Evolutionary conservation across 2,113 vertebrate genomes (phyloP), one percentile per base, ranked within the genome.

Genomic region (Saimiri boliviensis): DNA sequence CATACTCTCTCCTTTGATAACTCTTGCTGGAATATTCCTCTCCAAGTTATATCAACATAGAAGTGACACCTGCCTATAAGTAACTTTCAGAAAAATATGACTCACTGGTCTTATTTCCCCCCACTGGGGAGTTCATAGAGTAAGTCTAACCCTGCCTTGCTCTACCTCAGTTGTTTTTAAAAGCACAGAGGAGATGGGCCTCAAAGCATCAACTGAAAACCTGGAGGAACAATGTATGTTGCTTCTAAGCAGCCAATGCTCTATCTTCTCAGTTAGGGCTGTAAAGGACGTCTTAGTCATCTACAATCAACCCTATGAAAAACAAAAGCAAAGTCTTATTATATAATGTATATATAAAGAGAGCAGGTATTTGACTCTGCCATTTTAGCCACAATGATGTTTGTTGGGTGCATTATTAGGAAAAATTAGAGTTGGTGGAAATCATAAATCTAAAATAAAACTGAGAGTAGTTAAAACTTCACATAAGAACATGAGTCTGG

Each of bases 141-240:
- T 37, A 10, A 21, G 0, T 58, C 45, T 32, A 17, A 73, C 37
- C 35, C 70, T 6, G 20, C 8, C 13, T 40, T 37, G 63, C 27
- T 4, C 90, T 8, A 0, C 11, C 17, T 4, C 56, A 30, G 12
- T 49, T 14, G 37, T 8, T 74, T 58, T 54, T 56, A 86, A 96
- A 82, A 49, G 42, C 49, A 20, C 49, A 42, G 8, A 13, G 0
- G 12, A 40, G 63, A n/a, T 19, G 40, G 35, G 30, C 45, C 84
- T 80, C 32, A 47, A 16, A 30, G 23, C 40, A 30, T 10, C 30
- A 25, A 3, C 13, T 14, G 8, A 47, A 35, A 66, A 66, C 19
- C 7, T 14, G 32, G 21, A 20, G 47, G 37, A 37, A 14, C 20
- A 1, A 2, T 25, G 49, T 25, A 0, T 8, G 49, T 2, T 37